Percentiles rank a stretch among this genome's conserved stretches.
phyloP scores from a whole-genome alignment of 2,888 invertebrate genomes.

The Caenorhabditis virilis region DNA sequence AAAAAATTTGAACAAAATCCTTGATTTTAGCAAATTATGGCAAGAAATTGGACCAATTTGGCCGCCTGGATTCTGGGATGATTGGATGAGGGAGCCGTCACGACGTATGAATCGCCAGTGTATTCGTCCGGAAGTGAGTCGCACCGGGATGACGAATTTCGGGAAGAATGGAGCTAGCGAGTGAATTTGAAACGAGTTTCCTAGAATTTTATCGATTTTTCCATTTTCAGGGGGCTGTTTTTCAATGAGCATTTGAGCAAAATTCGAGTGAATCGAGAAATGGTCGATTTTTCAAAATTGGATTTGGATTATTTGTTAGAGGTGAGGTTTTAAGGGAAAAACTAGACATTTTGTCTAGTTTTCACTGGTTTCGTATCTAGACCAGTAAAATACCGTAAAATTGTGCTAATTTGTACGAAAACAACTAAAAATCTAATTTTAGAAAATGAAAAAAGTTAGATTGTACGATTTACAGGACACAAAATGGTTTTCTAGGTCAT shows the following conservation, averaged over 20 bases:
- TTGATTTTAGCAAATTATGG: slow-evolving; percentile 79
- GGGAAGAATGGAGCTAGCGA: slow-evolving; percentile 86
- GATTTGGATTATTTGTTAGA: slow-evolving; percentile 88
- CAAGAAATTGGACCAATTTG: slow-evolving; percentile 83
- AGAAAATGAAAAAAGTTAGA: no score
- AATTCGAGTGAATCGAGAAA: slow-evolving; percentile 86
- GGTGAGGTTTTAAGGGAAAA: no score
- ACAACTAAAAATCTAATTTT: no score
- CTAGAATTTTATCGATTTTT: no score
- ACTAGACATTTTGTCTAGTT: no score
- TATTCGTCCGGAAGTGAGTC: slow-evolving; percentile 71
- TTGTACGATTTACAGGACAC: no score
- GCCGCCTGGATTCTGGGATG: slow-evolving; percentile 84
- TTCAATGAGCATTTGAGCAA: slow-evolving; percentile 91
- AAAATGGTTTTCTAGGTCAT: no score
- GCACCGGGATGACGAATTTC: slow-evolving; percentile 82
- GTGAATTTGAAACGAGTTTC: no score
- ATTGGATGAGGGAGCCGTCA: slow-evolving; percentile 91
- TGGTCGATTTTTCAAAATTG: slow-evolving; percentile 85
- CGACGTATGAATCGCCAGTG: slow-evolving; percentile 32
- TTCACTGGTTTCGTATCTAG: no score
- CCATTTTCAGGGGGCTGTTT: slow-evolving; percentile 92
- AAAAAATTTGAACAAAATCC: no score
- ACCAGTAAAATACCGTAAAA: no score
- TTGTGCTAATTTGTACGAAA: no score